These are phyloP conservation scores for Rhaphigaster nebulosa DNA, from an alignment of 2,888 invertebrate genomes.

Conservation along the genomic window DNA sequence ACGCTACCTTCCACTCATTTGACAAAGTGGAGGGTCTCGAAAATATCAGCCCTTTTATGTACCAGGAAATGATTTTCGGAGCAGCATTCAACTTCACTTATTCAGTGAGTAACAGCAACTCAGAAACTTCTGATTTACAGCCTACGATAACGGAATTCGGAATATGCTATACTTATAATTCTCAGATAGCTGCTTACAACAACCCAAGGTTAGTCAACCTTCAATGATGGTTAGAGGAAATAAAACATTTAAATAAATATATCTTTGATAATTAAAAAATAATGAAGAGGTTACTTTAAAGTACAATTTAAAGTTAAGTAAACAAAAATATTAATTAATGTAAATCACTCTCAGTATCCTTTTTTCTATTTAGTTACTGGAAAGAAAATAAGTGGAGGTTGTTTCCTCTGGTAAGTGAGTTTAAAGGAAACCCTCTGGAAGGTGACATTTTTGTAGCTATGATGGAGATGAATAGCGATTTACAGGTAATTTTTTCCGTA, in stretches of 20 bases:
- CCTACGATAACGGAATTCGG: constrained; percentile 65
- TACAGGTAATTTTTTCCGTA: constrained; percentile 73
- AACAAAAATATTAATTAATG: neutral
- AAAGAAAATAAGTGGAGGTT: constrained; percentile 58
- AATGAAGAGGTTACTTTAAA: neutral
- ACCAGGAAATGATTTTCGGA: neutral
- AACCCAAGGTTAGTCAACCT: constrained; percentile 58
- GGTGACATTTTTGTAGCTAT: constrained; percentile 82
- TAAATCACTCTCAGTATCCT: neutral
- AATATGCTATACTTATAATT: constrained; percentile 66
- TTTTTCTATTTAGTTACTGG: constrained; percentile 61
- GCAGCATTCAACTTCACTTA: constrained; percentile 49
- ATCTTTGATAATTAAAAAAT: no score
- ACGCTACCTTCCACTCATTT: constrained; percentile 55
- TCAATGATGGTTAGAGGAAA: no score
- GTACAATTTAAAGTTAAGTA: neutral
- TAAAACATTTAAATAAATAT: neutral
- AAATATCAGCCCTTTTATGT: neutral
- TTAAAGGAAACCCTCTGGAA: constrained; percentile 77
- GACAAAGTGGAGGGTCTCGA: constrained; percentile 41
- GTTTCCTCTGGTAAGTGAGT: constrained; percentile 21
- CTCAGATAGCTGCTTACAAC: constrained; percentile 64
- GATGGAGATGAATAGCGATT: constrained; percentile 78
- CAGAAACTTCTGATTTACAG: constrained; percentile 51
- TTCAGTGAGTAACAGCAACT: constrained; percentile 62